Evolutionary conservation across 1,140 invertebrate species (phyloP), one percentile per base, ranked within the genome.

Genomic region (Linepithema humile): DNA sequence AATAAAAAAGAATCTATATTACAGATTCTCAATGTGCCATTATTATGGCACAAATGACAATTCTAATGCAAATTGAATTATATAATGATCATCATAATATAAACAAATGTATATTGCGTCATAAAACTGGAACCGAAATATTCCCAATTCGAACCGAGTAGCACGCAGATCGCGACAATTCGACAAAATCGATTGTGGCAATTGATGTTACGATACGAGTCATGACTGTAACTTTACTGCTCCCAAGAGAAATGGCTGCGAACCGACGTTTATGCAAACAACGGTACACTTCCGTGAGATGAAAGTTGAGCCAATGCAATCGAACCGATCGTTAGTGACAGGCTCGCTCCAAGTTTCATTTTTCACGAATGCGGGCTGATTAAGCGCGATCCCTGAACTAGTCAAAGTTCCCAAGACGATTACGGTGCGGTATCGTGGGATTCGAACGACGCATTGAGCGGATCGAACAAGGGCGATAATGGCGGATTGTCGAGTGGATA

Each of bases 401-500:
- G n/a, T 69, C 64, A 5, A 69, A 38, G 7, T 69, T 70, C n/a
- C 26, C 75, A 17, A 5, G 38, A 9, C 35, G 75, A 80, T 80
- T 80, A 78, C 43, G 48, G 59, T 40, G 45, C 45, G 12, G 3
- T 62, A 17, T 69, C 65, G 38, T 35, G 40, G 43, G 32, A 78
- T 67, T 50, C 23, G 75, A 20, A 45, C 62, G 45, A 40, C 1
- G 26, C 12, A 80, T 57, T 80, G 64, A 70, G 2, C 75, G 26
- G 10, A 15, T 17, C 45, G 50, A 55, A 80, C 75, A 70, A 80
- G 64, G 35, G 35, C 48, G 48, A 35, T 70, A 80, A 80, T 80
- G 48, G 75, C 48, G 48, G 48, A 80, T 80, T 70, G 64, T 69
- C 35, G 62, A 69, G 45, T 78, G 35, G 64, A 80, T 70, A 35